These are phyloP conservation scores for Vanessa cardui DNA, from an alignment of 2,888 invertebrate species.

Conservation along the genomic window DNA sequence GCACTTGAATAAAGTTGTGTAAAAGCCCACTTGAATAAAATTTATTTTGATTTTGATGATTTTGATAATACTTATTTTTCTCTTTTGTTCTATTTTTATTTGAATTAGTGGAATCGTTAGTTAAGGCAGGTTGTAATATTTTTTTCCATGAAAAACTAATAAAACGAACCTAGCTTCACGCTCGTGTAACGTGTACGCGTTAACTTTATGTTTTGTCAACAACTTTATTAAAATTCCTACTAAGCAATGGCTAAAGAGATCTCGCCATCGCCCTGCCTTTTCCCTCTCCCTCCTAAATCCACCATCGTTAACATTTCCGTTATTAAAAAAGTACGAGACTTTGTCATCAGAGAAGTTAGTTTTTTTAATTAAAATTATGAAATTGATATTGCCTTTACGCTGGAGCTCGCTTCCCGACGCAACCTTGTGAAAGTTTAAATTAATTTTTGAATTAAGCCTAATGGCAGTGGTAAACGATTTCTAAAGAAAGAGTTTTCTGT, in stretches of 20 bases:
- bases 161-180: not conserved
- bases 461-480: slow-evolving; percentile 79
- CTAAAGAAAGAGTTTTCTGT: slow-evolving; percentile 76
- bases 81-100: no score
- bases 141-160: not conserved
- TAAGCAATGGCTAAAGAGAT: slow-evolving; percentile 44
- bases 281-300: slow-evolving; percentile 48
- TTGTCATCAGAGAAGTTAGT: slow-evolving; percentile 81
- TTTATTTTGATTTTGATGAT: no score
- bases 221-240: slow-evolving; percentile 54
- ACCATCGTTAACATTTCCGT: slow-evolving; percentile 76
- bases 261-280: slow-evolving; percentile 44
- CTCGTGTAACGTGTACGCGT: slow-evolving; percentile 8
- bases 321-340: slow-evolving; percentile 83
- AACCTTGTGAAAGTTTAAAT: slow-evolving; percentile 82
- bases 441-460: slow-evolving; percentile 82
- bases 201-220: slow-evolving; percentile 23
- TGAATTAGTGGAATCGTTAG: not conserved
- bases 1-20: no score
- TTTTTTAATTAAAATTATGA: slow-evolving; percentile 84
- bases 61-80: no score
- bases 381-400: slow-evolving; percentile 82
- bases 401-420: slow-evolving; percentile 69
- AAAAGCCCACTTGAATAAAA: no score
- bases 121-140: not conserved